Conservation (phyloP, 1,140 invertebrate genomes). For the Octopus sinensis region DNA sequence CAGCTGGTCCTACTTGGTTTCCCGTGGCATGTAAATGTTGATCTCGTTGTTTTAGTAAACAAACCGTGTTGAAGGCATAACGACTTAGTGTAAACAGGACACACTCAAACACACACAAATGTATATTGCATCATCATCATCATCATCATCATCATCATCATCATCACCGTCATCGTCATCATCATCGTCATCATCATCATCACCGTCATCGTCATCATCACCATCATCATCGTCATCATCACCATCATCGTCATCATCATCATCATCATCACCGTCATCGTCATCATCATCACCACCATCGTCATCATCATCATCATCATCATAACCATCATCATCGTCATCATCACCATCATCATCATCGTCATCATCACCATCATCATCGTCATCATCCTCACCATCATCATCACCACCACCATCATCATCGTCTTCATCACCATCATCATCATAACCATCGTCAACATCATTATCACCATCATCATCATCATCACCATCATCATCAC, state of each 20-base stretch:
- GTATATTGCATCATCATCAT: background rate
- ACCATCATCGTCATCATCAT: conserved; percentile 4
- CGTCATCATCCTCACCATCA: no score
- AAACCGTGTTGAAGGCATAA: no score
- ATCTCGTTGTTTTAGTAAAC: no score
- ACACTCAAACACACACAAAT: no score
- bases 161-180: conserved; percentile 14
- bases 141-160: conserved; percentile 15
- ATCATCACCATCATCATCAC: conserved; percentile 19
- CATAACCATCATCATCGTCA: background rate
- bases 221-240: conserved; percentile 9
- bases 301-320: no score
- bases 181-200: conserved; percentile 18
- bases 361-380: background rate
- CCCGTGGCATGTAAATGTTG: no score
- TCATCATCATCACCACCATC: conserved; percentile 8
- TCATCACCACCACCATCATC: no score
- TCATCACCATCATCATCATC: background rate
- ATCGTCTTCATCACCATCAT: no score
- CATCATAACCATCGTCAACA: no score
- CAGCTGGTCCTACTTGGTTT: no score
- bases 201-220: conserved; percentile 17
- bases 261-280: no score
- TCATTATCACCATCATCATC: conserved; percentile 4
- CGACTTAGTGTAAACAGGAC: no score